Evolutionary conservation across 2,888 invertebrate species (phyloP), one percentile per base, ranked within the genome.

Genomic region (Drosophila tanythrix): DNA sequence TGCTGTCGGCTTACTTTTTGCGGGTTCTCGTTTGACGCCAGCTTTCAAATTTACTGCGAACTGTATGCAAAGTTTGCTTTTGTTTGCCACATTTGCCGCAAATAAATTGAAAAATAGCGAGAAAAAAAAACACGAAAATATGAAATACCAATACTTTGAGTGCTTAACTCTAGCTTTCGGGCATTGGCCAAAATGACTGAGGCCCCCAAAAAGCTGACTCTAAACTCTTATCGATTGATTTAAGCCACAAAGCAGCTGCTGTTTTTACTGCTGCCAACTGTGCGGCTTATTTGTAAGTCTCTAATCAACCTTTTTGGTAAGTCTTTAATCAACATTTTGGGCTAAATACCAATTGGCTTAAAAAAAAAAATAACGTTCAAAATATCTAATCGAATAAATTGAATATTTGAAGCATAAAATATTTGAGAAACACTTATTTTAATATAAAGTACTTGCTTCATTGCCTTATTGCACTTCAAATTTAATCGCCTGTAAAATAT

Each of bases 71-170:
- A 67, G 46, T 69, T 68, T 36, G 61, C 58, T 33, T 52, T 69
- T 61, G 53, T 40, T 58, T 55, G 50, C 51, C 65, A 65, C 73
- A 66, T 70, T 74, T 58, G 21, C 27, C 33, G 48, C 60, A 53
- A 56, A 83, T 71, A 81, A 85, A 85, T 85, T 85, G 79, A 79
- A 81, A 80, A 80, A 56, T 57, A 55, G 58, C 65, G 53, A 48
- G 53, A 48, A 36, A 61, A 57, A 29, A 8, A 31, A 21, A 31
- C n/a, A 15, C 2, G 1, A 8, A 66, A 74, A 74, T 76, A 74
- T 81, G 60, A 72, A 82, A 79, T 71, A 68, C 57, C 65, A 53
- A 55, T 38, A 61, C 72, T 68, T 74, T 76, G 65, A 61, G 66
- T 70, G 65, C 79, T 70, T 74, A 70, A 68, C 76, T 57, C 48